Evolutionary conservation across 2,888 invertebrate species (phyloP), one percentile per base, ranked within the genome.

Genomic region (Nebria brevicollis): DNA sequence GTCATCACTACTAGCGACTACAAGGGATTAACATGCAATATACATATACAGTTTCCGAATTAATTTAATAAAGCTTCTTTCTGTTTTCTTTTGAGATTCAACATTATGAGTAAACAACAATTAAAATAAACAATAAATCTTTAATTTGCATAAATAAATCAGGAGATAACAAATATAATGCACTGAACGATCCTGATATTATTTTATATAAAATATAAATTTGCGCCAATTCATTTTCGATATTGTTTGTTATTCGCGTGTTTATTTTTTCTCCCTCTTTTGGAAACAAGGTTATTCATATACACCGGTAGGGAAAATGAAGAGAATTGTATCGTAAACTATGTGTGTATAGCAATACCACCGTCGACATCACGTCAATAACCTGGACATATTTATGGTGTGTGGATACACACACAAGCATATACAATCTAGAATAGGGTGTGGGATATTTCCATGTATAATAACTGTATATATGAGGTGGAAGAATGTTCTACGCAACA

Each of bases 181-280:
- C 5, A 34, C 34, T 34, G 5, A 34, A 34, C 2, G 34, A 34
- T 34, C 34, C 34, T 1, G 34, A 34, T 34, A 5, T 34, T 4
- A 34, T 34, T 34, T 34, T 2, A 34, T 34, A 34, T 34, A 5
- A 34, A 34, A 5, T 34, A 34, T 5, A 34, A 34, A 34, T 34
- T 34, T 34, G 5, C 34, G 34, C 34, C 34, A 34, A 34, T 34
- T 34, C 34, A 34, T 42, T 75, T 75, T 25, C 20, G 26, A 15
- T 43, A 6, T 25, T 43, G 41, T 66, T 26, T 75, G 25, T 68
- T 64, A 11, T 64, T 41, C 65, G 15, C 76, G 5, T 13, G 76
- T 64, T 41, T 65, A 83, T 54, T 82, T 76, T 82, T 82, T 54
- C 68, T 70, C 77, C 26, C 80, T 34, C 34, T 34, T 34, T 34